These are phyloP conservation scores for Fulica atra DNA, from an alignment of 2,113 vertebrate species.

Conservation along the genomic window DNA sequence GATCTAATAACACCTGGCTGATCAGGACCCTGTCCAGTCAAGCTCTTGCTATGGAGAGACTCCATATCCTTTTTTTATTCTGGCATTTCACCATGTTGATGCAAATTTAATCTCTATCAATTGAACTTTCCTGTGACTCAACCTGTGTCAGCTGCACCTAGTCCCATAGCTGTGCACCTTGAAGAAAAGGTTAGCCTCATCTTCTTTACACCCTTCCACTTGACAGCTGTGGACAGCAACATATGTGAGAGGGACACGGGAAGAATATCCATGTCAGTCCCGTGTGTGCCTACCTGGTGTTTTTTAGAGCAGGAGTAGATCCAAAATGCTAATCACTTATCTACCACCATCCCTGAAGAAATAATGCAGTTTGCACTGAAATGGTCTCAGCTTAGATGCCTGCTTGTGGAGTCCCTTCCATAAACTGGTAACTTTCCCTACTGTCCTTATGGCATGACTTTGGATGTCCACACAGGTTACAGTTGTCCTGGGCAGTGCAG, in stretches of 20 bases:
- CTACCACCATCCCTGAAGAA: neutral
- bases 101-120: neutral
- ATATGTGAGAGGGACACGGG: neutral
- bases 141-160: neutral
- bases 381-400: accelerated
- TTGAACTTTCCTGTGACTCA: neutral
- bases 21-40: neutral
- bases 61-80: neutral
- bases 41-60: neutral
- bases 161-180: neutral
- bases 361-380: accelerated
- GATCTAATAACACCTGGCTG: neutral
- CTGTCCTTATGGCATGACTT: neutral
- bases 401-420: neutral
- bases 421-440: neutral
- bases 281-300: accelerated
- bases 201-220: neutral
- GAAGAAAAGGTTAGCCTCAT: neutral
- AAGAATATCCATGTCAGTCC: neutral
- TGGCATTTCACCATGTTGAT: accelerated
- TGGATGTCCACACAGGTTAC: too few species aligned
- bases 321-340: neutral
- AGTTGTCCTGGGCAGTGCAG: neutral
- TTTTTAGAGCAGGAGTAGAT: neutral
- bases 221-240: neutral